These are phyloP conservation scores for Drosophila lacertosa DNA, from an alignment of 1,140 invertebrate genomes.

Conservation along the genomic window DNA sequence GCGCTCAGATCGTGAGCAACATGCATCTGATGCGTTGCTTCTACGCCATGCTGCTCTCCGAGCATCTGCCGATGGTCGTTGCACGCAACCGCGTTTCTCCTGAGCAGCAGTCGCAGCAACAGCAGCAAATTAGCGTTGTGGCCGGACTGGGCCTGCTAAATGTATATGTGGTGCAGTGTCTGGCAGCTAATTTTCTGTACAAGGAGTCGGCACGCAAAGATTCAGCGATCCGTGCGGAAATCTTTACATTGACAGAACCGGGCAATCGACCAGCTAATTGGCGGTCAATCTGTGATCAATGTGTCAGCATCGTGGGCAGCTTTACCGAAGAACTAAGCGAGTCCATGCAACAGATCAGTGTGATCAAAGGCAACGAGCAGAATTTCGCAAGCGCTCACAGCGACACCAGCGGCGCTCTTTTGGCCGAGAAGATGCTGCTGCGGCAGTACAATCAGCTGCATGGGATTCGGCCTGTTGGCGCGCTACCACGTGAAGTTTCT, in stretches of 20 bases:
- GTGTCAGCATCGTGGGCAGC: slow-evolving; percentile 86
- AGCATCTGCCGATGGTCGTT: slow-evolving; percentile 87
- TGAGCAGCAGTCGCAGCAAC: slow-evolving; percentile 39
- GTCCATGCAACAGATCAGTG: slow-evolving; percentile 84
- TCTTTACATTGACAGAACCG: slow-evolving; percentile 90
- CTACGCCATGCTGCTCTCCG: slow-evolving; percentile 89
- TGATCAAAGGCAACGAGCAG: slow-evolving; percentile 41
- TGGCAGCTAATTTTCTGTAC: slow-evolving; percentile 89
- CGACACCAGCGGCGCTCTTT: slow-evolving; percentile 46
- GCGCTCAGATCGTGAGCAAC: slow-evolving; percentile 88
- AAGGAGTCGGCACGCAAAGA: slow-evolving; percentile 62
- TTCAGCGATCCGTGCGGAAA: slow-evolving; percentile 84
- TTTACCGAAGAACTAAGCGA: slow-evolving; percentile 87
- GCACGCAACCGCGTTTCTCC: slow-evolving; percentile 64
- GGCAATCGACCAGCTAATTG: slow-evolving; percentile 90
- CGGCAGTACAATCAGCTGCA: slow-evolving; percentile 83
- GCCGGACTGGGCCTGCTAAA: slow-evolving; percentile 86
- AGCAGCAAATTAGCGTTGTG: slow-evolving; percentile 83
- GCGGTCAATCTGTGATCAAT: slow-evolving; percentile 88
- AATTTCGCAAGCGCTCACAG: slow-evolving; percentile 21
- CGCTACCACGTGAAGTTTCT: background rate
- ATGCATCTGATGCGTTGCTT: slow-evolving; percentile 88
- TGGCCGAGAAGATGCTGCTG: slow-evolving; percentile 70
- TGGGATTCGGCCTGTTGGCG: slow-evolving; percentile 82
- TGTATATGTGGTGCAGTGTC: slow-evolving; percentile 88